Evolutionary conservation across 2,888 invertebrate species (phyloP), one percentile per base, ranked within the genome.

Genomic region (Callinectes sapidus): DNA sequence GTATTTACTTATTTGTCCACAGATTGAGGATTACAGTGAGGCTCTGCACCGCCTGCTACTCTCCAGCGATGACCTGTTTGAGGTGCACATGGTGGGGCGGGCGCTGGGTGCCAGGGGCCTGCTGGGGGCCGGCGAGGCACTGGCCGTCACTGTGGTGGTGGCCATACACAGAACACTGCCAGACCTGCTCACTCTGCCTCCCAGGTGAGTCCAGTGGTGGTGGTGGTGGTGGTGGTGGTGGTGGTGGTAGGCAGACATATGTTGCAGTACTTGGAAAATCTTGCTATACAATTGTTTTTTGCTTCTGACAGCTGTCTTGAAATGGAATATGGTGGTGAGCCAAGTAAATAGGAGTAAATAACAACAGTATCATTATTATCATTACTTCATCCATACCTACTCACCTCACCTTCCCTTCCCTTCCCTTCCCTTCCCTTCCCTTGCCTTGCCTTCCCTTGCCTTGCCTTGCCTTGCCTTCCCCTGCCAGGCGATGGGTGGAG

Each of bases 141-240:
- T 85, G 61, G 88, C 92, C 28, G 91, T 93, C 3, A 54, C 91
- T 32, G 55, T 93, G 77, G 91, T 93, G 66, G 35, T 87, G 32
- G 66, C 81, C 5, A 93, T 93, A n/a, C 92, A 93, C 55, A 88
- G 61, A 32, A 93, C 92, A 28, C 85, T 88, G 16, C 90, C 92
- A 35, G 92, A 93, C 66, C 90, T 93, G 35, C 61, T 93, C 18
- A 93, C 92, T 5, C 92, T 93, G 10, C 92, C 92, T 13, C 92
- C 92, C 1, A 88, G 91, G 92, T 93, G 48, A 91, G 92, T 88
- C 14, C 16, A 16, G 32, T 42, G 77, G 16, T 23, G 61, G 23
- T 16, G 5, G 28, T 66, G 35, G 28, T n/a, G 10, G 5, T 48
- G n/a, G n/a, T n/a, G n/a, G 35, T 8, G 42, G n/a, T 87, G 87